These are phyloP conservation scores for Dinoponera quadriceps DNA, from an alignment of 1,140 invertebrate species.

Conservation along the genomic window DNA sequence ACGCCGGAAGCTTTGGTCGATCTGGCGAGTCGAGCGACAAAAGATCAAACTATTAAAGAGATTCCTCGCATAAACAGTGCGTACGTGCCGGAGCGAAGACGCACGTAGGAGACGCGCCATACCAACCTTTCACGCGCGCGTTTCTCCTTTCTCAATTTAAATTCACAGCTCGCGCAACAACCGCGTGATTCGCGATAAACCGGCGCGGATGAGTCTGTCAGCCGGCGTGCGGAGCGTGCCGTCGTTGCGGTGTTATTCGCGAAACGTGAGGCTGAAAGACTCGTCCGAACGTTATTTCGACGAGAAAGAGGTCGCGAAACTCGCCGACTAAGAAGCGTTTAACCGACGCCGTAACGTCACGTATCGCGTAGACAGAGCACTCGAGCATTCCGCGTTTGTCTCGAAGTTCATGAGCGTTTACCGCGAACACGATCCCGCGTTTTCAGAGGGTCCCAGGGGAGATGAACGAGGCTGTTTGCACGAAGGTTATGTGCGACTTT, in stretches of 20 bases:
- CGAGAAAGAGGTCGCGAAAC: neutral
- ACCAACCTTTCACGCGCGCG: constrained; percentile 33
- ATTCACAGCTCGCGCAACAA: constrained; percentile 52
- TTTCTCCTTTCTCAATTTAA: constrained; percentile 59
- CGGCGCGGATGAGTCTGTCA: constrained; percentile 22
- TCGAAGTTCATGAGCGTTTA: too few relatives aligned
- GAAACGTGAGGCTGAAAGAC: neutral
- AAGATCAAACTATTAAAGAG: constrained; percentile 51
- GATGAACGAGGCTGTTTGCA: neutral
- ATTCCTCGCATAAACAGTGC: constrained; percentile 44
- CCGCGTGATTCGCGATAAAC: constrained; percentile 38
- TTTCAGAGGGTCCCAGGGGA: neutral
- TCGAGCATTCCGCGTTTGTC: neutral
- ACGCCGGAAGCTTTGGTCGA: constrained; percentile 2
- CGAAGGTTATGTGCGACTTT: constrained; percentile 30
- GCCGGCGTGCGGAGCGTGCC: neutral
- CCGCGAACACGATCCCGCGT: neutral
- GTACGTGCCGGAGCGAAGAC: constrained; percentile 28
- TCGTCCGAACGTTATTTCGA: neutral
- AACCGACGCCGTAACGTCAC: neutral
- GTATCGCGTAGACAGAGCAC: neutral
- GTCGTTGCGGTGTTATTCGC: neutral
- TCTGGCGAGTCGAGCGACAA: constrained; percentile 24
- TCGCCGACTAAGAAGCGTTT: neutral
- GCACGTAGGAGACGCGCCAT: constrained; percentile 19